A percentile compares a stretch with the other conserved stretches of the same genome.
Evolutionary conservation across 2,113 vertebrate species (phyloP).

Genomic region (Mystacornis crossleyi): DNA sequence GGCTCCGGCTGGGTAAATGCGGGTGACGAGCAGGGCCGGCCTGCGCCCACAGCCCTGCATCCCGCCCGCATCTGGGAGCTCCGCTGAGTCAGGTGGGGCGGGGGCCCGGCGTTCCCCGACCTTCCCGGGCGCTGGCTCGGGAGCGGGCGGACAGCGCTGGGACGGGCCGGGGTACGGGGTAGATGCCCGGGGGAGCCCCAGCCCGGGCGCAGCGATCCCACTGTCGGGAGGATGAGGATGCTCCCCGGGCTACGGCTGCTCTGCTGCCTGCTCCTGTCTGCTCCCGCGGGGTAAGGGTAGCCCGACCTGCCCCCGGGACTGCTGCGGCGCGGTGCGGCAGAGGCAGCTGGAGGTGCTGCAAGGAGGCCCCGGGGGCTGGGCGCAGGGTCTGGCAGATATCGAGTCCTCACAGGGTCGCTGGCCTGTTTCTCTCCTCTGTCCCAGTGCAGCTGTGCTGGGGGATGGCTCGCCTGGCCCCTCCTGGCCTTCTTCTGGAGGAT

Average conservation of each 20-base stretch:
- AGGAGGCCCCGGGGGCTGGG: accelerated
- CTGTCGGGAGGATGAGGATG: background rate
- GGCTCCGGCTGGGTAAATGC: background rate
- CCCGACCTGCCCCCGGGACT: background rate
- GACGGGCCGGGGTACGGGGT: background rate
- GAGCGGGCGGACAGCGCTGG: background rate
- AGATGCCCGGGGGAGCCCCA: background rate
- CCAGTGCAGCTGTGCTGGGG: accelerated
- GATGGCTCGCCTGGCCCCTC: background rate
- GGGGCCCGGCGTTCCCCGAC: background rate
- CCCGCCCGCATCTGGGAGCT: background rate
- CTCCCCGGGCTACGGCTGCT: background rate
- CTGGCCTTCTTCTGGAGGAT: background rate
- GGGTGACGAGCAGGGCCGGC: background rate
- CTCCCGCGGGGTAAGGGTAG: background rate
- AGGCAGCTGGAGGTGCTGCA: background rate
- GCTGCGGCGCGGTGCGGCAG: no score
- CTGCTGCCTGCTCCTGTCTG: background rate
- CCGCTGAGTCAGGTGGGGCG: background rate
- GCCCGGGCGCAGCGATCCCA: accelerated
- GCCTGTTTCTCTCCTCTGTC: accelerated
- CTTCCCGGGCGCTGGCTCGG: background rate
- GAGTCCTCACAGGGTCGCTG: background rate
- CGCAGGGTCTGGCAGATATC: background rate
- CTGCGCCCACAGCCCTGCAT: background rate